phyloP scores from a whole-genome alignment of 2,113 vertebrate species.

The Pluvialis apricaria region DNA sequence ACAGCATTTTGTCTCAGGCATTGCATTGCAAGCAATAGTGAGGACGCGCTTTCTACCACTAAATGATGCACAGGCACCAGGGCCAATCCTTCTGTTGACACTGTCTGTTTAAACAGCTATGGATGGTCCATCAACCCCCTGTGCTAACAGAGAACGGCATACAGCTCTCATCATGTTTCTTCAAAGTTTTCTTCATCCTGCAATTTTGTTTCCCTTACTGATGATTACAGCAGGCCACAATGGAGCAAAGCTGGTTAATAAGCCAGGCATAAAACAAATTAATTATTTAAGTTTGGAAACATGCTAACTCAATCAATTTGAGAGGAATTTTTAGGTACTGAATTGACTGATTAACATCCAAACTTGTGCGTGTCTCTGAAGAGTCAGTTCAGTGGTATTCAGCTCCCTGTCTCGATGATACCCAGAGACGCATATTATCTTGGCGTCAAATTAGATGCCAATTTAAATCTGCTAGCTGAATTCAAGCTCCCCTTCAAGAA shows the following conservation, averaged over 20 bases:
- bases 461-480: not conserved
- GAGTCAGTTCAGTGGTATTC: not conserved
- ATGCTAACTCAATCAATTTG: not conserved
- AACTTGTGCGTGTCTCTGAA: not conserved
- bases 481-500: not conserved
- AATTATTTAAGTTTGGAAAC: not conserved
- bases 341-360: not conserved
- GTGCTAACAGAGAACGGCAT: not conserved
- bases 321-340: not conserved
- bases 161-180: not conserved
- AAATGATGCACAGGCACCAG: not conserved
- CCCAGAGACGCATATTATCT: not conserved
- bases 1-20: not conserved
- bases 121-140: not conserved
- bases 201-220: not conserved
- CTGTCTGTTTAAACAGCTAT: not conserved
- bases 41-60: not conserved
- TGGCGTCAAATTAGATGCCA: not conserved
- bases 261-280: not conserved
- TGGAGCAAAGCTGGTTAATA: not conserved
- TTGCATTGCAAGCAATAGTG: not conserved
- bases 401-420: not conserved
- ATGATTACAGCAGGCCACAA: not conserved
- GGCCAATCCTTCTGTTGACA: not conserved
- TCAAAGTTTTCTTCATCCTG: not conserved